Evolutionary conservation across 2,888 invertebrate genomes (phyloP), one percentile per base, ranked within the genome.

Genomic region (Mantis religiosa): DNA sequence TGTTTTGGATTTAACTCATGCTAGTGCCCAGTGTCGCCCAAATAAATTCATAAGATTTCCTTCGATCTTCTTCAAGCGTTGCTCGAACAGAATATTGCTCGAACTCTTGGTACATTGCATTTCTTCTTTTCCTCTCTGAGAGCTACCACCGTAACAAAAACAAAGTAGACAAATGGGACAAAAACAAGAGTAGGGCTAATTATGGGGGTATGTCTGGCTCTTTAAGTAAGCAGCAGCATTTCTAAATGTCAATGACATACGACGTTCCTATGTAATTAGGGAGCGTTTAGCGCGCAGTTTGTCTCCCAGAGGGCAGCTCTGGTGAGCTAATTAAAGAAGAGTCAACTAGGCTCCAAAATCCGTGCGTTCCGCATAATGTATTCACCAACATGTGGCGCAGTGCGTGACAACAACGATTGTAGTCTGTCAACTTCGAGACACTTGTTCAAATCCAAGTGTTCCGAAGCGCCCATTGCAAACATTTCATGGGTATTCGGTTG

Each of bases 271-370:
- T 30, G 83, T 89, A 89, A 89, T 89, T 89, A 89, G 87, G 54
- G 86, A 83, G 89, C 89, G 83, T 89, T 89, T 89, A 89, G 89
- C 83, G 41, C 85, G 89, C 83, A 89, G 89, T 89, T 89, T 89
- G 89, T 89, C 89, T 89, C 27, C 6, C 25, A 87, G 87, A 81
- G 34, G 82, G 82, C 87, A 87, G 82, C 71, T 54, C 87, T 47
- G 27, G 47, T 3, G n/a, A 27, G 41, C 85, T 47, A 85, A 85
- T 85, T 85, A 85, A 85, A 85, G 20, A 27, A 28, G 84, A 25
- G 3, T 7, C 47, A 28, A 86, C 81, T 28, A 25, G 82, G 54
- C 54, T 71, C 54, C 54, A 71, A 71, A 54, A 71, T 71, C 54
- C 25, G 54, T 71, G 54, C 54, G 54, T 25, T 71, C 54, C 25